Conservation (phyloP, 2,797 vertebrate genomes). For the Gambelia wislizenii region DNA sequence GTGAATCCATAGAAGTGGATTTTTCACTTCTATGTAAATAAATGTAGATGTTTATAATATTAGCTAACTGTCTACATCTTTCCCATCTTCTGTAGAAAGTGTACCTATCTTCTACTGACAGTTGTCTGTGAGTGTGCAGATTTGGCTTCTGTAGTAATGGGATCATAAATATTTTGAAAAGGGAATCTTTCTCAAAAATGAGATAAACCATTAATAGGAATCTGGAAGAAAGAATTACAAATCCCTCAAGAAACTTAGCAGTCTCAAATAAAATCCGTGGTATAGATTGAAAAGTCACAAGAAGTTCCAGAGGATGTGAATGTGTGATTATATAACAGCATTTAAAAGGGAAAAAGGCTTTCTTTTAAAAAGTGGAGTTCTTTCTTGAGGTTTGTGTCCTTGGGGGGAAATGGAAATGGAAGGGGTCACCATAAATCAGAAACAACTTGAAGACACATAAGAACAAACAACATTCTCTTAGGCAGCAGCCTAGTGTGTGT, state of each 20-base stretch:
- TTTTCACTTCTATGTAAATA: not conserved
- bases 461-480: no score
- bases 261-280: not conserved
- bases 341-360: not conserved
- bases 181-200: not conserved
- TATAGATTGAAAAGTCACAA: not conserved
- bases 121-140: not conserved
- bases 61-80: not conserved
- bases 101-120: not conserved
- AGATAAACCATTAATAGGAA: not conserved
- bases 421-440: no score
- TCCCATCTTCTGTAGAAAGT: not conserved
- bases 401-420: not conserved
- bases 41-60: not conserved
- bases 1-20: not conserved
- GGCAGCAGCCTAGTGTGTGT: no score
- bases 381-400: not conserved
- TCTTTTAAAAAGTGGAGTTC: not conserved
- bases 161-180: not conserved
- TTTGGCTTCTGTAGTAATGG: not conserved
- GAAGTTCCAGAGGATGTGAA: no score
- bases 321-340: not conserved
- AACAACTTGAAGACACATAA: no score
- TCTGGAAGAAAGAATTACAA: not conserved
- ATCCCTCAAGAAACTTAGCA: not conserved